A percentile compares a stretch with the other conserved stretches of the same genome.
These are phyloP conservation scores for Drosophila melanosoma DNA, from an alignment of 2,888 invertebrate species.

Conservation along the genomic window DNA sequence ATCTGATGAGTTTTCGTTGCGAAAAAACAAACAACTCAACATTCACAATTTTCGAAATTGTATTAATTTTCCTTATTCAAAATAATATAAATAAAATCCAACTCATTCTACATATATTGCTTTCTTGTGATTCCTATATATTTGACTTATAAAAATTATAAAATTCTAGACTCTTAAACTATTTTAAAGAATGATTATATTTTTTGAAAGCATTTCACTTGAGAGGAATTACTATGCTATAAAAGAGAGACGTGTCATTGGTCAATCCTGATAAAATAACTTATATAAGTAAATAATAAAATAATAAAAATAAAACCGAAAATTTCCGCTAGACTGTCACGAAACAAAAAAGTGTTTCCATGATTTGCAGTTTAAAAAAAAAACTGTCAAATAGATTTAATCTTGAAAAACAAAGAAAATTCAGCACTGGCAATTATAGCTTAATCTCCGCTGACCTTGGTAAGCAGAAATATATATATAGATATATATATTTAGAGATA, in stretches of 20 bases:
- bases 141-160: background rate
- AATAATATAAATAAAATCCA: background rate
- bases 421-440: background rate
- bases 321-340: background rate
- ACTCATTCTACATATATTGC: background rate
- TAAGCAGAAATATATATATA: background rate
- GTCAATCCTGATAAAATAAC: background rate
- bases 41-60: background rate
- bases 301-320: background rate
- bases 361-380: background rate
- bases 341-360: background rate
- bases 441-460: background rate
- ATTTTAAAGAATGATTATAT: background rate
- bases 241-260: background rate
- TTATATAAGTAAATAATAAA: background rate
- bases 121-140: background rate
- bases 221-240: background rate
- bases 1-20: background rate
- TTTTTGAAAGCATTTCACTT: background rate
- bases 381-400: background rate
- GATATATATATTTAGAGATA: background rate
- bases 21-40: background rate
- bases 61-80: background rate
- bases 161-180: background rate
- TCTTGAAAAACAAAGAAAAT: background rate